phyloP scores from a whole-genome alignment of 2,888 invertebrate genomes.

The Erebia aethiops region DNA sequence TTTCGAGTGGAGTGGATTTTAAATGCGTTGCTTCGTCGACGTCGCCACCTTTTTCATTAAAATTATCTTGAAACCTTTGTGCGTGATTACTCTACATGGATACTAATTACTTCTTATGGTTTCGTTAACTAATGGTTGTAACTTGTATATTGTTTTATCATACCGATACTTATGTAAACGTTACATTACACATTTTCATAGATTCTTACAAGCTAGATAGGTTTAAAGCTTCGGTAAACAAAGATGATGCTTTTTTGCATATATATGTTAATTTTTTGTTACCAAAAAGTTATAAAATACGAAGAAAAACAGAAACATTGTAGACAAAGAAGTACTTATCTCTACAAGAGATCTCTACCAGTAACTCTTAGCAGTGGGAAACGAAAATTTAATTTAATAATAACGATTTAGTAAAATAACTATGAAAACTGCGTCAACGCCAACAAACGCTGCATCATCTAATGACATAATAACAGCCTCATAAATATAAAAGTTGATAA shows the following conservation, averaged over 20 bases:
- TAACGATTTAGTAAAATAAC: neutral
- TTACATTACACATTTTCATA: too few relatives aligned
- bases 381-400: neutral
- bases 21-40: slow-evolving; percentile 16
- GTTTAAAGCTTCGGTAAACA: too few relatives aligned
- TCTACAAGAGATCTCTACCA: too few relatives aligned
- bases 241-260: too few relatives aligned
- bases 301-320: too few relatives aligned
- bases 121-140: neutral
- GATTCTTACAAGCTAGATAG: too few relatives aligned
- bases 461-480: neutral
- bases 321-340: too few relatives aligned
- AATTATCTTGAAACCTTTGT: slow-evolving; percentile 8
- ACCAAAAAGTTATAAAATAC: too few relatives aligned
- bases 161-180: neutral
- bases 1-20: slow-evolving; percentile 26
- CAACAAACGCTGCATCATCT: neutral
- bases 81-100: slow-evolving; percentile 4
- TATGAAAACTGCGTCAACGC: neutral
- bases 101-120: slow-evolving; percentile 7
- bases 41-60: slow-evolving; percentile 22
- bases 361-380: too few relatives aligned
- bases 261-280: too few relatives aligned
- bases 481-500: slow-evolving; percentile 1
- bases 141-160: neutral